Percentiles rank a stretch among this genome's conserved stretches.
Evolutionary conservation across 2,113 vertebrate species (phyloP).

Genomic region (Nibea albiflora): DNA sequence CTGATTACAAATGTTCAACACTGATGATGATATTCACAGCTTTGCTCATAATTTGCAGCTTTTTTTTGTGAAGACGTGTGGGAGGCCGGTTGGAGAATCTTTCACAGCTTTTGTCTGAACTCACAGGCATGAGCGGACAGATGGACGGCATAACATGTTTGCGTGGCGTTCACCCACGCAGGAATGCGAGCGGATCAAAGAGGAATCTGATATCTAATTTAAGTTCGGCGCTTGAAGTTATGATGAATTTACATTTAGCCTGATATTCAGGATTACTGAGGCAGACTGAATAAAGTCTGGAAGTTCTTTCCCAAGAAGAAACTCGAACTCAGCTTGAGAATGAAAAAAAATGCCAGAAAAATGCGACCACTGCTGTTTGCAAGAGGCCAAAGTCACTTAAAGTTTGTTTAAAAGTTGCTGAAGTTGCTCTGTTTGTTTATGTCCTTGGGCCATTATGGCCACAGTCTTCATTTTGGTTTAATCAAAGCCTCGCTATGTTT

Average conservation of each 20-base stretch:
- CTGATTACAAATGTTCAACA: slow-evolving; percentile 9
- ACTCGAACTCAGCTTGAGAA: slow-evolving; percentile 5
- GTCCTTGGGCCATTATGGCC: not conserved
- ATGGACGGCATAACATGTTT: slow-evolving; percentile 31
- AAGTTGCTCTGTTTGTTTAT: not conserved
- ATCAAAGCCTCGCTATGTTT: not conserved
- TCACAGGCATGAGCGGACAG: slow-evolving; percentile 37
- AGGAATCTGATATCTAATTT: slow-evolving; percentile 23
- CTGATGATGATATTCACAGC: slow-evolving; percentile 40
- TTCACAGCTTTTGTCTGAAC: slow-evolving; percentile 30
- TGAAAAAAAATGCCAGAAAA: not conserved
- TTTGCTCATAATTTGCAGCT: slow-evolving; percentile 33
- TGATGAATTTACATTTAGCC: not conserved
- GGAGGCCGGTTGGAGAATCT: slow-evolving; percentile 37
- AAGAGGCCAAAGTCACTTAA: not conserved
- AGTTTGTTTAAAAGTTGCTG: slow-evolving; percentile 6
- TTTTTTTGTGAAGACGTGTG: slow-evolving; percentile 34
- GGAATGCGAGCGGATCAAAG: slow-evolving; percentile 25
- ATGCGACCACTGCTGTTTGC: slow-evolving; percentile 2
- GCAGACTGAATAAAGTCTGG: not conserved
- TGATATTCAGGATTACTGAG: not conserved
- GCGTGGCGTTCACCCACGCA: not conserved
- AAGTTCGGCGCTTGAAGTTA: slow-evolving; percentile 9
- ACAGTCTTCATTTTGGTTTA: slow-evolving; percentile 21
- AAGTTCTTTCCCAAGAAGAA: not conserved